These are phyloP conservation scores for Lasioglossum pauxillum DNA, from an alignment of 2,888 invertebrate species.

Conservation along the genomic window DNA sequence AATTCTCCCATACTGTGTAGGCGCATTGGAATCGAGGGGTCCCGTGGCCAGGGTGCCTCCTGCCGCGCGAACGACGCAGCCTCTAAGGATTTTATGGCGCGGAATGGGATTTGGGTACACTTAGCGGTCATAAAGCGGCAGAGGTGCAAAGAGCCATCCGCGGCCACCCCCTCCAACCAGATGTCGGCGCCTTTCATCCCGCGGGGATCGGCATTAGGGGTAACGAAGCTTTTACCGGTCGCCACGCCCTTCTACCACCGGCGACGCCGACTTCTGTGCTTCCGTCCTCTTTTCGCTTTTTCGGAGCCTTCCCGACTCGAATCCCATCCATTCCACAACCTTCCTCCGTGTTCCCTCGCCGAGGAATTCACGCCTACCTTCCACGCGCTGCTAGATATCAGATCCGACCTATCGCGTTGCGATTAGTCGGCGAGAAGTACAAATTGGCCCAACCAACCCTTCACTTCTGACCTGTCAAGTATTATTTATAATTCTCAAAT, in stretches of 20 bases:
- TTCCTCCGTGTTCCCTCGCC: neutral
- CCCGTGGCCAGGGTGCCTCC: slow-evolving; percentile 53
- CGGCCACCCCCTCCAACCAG: slow-evolving; percentile 65
- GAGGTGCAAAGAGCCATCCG: slow-evolving; percentile 80
- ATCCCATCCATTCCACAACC: neutral
- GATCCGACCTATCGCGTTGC: neutral
- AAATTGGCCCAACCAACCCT: no score
- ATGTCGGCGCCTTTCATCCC: slow-evolving; percentile 76
- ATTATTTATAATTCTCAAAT: no score
- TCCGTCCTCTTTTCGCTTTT: slow-evolving; percentile 4
- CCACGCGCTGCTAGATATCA: neutral
- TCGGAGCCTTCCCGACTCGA: neutral
- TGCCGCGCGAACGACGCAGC: slow-evolving; percentile 57
- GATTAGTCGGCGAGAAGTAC: no score
- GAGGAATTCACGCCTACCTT: slow-evolving; percentile 15
- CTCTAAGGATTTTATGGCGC: slow-evolving; percentile 76
- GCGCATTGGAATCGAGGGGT: neutral
- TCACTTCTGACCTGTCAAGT: no score
- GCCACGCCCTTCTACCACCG: slow-evolving; percentile 65
- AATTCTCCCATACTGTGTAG: neutral
- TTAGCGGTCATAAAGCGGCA: slow-evolving; percentile 81
- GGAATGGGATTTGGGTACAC: slow-evolving; percentile 82
- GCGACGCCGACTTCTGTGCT: slow-evolving; percentile 58
- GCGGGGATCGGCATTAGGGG: slow-evolving; percentile 61
- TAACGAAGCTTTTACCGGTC: slow-evolving; percentile 64